A percentile compares a stretch with the other conserved stretches of the same genome.
These are phyloP conservation scores for Ascidia mentula DNA, from an alignment of 23 tunicate genomes.

Conservation along the genomic window DNA sequence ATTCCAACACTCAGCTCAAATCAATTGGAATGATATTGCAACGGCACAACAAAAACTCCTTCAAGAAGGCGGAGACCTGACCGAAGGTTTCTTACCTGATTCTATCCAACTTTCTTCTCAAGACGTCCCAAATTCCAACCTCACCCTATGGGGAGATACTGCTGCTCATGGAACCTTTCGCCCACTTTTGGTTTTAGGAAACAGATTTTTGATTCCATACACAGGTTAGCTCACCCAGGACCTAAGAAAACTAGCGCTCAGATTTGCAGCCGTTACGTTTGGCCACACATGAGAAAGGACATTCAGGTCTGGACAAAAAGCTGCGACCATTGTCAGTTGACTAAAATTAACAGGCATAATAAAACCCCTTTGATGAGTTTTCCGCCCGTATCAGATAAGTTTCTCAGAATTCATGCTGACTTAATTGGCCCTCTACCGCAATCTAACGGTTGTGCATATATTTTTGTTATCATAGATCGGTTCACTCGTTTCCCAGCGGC, in stretches of 20 bases:
- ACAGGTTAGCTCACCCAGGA: neutral
- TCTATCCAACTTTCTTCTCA: neutral
- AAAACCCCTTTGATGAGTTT: neutral
- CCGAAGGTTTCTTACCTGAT: neutral
- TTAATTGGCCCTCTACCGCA: neutral
- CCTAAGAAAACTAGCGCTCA: neutral
- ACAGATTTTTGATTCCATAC: conserved; percentile 1
- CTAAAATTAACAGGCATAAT: neutral
- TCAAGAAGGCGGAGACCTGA: too few species aligned
- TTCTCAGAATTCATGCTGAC: neutral
- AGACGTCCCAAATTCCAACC: neutral
- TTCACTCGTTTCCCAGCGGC: neutral
- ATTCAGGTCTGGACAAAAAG: neutral
- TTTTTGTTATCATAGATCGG: neutral
- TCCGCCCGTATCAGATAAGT: neutral
- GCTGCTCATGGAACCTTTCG: neutral
- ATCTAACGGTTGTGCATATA: neutral
- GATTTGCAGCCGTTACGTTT: neutral
- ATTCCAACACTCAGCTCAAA: neutral
- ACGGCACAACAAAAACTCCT: neutral
- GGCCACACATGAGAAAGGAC: conserved; percentile 2
- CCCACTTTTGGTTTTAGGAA: neutral
- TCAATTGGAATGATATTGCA: neutral
- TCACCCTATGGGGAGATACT: neutral
- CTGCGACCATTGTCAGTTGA: neutral